These are phyloP conservation scores for Taenaris catops DNA, from an alignment of 2,888 invertebrate species.

Conservation along the genomic window DNA sequence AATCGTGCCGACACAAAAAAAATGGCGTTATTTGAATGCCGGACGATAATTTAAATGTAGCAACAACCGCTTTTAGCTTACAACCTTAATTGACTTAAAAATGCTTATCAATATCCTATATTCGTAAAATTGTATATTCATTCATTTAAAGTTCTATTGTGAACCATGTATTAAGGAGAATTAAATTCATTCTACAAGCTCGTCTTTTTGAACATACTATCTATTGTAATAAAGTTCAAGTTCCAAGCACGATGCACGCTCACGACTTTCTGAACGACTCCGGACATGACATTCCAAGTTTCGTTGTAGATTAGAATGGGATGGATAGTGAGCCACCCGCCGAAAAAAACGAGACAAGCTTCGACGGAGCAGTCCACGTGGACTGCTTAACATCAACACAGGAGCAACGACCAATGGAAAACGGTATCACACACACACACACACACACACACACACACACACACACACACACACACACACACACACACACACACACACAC, in stretches of 20 bases:
- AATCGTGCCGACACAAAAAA: constrained; percentile 78
- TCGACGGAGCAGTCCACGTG: constrained; percentile 75
- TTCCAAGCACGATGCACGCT: constrained; percentile 79
- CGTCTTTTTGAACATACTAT: constrained; percentile 38
- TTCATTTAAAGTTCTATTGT: constrained; percentile 27
- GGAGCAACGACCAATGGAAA: constrained; percentile 79
- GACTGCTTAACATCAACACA: constrained; percentile 79
- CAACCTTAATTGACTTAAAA: constrained; percentile 81
- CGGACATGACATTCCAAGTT: constrained; percentile 80
- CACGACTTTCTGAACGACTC: constrained; percentile 80
- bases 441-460: no score
- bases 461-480: no score
- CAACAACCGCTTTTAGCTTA: constrained; percentile 80
- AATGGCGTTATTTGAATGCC: constrained; percentile 79
- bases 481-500: no score
- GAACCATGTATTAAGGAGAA: constrained; percentile 32
- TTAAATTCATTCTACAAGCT: constrained; percentile 32
- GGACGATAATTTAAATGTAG: constrained; percentile 80
- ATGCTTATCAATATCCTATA: constrained; percentile 70
- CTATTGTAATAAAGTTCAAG: constrained; percentile 44
- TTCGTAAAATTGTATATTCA: constrained; percentile 33
- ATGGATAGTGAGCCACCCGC: constrained; percentile 65
- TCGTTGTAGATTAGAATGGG: constrained; percentile 78
- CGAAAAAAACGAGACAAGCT: constrained; percentile 76
- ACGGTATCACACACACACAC: constrained; percentile 80